Evolutionary conservation across 2,113 vertebrate species (phyloP), one percentile per base, ranked within the genome.

Genomic region (Sinosuthora webbiana): DNA sequence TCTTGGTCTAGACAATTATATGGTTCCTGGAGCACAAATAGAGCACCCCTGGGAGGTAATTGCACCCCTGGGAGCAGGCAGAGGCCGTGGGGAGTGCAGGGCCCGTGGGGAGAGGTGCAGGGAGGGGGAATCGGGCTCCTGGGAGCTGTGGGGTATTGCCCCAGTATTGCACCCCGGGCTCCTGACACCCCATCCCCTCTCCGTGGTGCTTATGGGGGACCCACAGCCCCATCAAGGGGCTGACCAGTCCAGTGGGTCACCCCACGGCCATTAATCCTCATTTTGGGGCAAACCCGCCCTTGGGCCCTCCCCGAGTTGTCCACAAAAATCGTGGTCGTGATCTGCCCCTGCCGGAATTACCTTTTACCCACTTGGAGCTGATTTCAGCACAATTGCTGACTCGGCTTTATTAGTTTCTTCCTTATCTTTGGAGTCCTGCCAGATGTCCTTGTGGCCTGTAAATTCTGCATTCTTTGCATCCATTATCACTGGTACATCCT

Each of bases 91-190:
- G 60, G 68, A 76, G 55, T 30, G 30, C 6, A 6, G 71, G 57
- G 39, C 45, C 60, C 9, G 74, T 42, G 65, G 73, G 73, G 75
- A 73, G 62, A 49, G 63, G n/a, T 2, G 3, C 64, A 78, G 41
- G 76, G 24, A 75, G 44, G 65, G 28, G 45, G 47, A 41, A 53
- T 25, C 4, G 1, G 0, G 67, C 27, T 88, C 67, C 76, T 79
- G 0, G 6, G 59, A 21, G 73, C 69, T 76, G 81, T 37, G 2
- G 12, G 64, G 13, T 45, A 2, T 22, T 31, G 25, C 33, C 33
- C 33, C 39, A 5, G 0, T 8, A 4, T 0, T 31, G 59, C 35
- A 19, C 39, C 35, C n/a, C 0, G 0, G 7, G 27, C 28, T 69
- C 35, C 53, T 57, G 15, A 20, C 9, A 15, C 44, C 35, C n/a